These are phyloP conservation scores for Colinus virginianus DNA, from an alignment of 2,113 vertebrate genomes.

Conservation along the genomic window DNA sequence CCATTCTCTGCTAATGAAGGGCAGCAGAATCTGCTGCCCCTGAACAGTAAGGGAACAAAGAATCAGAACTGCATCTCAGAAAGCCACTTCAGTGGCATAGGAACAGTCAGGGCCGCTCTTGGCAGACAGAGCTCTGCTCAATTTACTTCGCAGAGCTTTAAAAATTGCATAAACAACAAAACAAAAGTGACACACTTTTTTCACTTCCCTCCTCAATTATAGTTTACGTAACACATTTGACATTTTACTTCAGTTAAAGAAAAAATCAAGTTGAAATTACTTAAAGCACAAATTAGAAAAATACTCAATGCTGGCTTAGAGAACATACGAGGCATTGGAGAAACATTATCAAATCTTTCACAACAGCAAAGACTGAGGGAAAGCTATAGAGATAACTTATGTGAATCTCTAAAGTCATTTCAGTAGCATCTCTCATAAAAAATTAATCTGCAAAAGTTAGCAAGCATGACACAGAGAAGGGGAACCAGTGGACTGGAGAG, in stretches of 20 bases:
- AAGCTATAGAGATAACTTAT: constrained; percentile 45
- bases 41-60: not conserved
- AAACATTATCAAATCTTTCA: not conserved
- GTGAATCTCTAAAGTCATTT: constrained; percentile 36
- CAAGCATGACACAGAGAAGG: constrained; percentile 52
- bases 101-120: not conserved
- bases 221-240: not conserved
- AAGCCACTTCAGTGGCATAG: not conserved
- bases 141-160: not conserved
- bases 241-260: constrained; percentile 26
- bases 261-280: not conserved
- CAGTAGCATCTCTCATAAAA: constrained; percentile 48
- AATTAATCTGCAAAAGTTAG: constrained; percentile 57
- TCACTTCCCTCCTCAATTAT: not conserved
- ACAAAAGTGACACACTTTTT: not conserved
- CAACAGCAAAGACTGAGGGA: constrained; percentile 2
- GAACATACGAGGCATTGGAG: not conserved
- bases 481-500: constrained; percentile 60
- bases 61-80: not conserved
- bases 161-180: not conserved
- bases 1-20: not conserved
- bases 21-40: not conserved
- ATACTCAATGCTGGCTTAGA: not conserved
- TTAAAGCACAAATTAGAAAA: not conserved
- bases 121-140: not conserved